Base-by-base conservation (phyloP, 2,113 vertebrate genomes). In the Phoenicopterus ruber region DNA sequence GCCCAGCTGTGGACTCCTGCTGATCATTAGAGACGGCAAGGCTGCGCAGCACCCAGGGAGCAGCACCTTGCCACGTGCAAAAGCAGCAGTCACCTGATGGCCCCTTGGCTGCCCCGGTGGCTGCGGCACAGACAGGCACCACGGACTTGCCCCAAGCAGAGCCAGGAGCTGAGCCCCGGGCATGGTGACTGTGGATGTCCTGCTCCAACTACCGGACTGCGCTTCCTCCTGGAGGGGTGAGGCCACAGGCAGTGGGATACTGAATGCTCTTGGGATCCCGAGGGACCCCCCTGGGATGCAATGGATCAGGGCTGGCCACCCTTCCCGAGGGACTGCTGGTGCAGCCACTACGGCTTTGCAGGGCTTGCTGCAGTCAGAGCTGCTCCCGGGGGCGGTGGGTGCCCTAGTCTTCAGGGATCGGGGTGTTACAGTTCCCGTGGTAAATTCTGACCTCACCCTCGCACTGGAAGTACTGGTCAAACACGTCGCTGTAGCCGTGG, bases 401-500 rank as follows among this genome's bases (percentile, higher is more conserved):
- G 3, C 3, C 25, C 94, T 98, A 99, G 94, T 99, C 98, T 18
- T 99, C 98, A 1, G 99, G 99, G 95, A 99, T 99, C 0, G 98
- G 98, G 5, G 98, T 99, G 96, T 99, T 99, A 97, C 99, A 99
- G 98, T 99, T 99, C 17, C 99, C 99, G 0, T 99, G 99, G 97
- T 99, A 99, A 94, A 99, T 99, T 88, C 97, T 98, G 63, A 99
- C 96, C 0, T 98, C 98, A 32, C 98, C 99, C 22, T 99, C 96
- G 1, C 99, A 99, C n/a, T 66, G 98, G 96, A 99, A 99, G 94
- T 99, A 99, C 77, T 98, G 97, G 58, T 99, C 98, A 1, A 99
- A 99, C 77, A 99, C 98, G 0, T 99, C 99, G 0, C 97, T 97
- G 73, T 99, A 99, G 22, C 99, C 99, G 2, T 99, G 99, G 90